These are phyloP conservation scores for Sylvilagus bachmani DNA, from an alignment of 2,113 vertebrate species.

Conservation along the genomic window DNA sequence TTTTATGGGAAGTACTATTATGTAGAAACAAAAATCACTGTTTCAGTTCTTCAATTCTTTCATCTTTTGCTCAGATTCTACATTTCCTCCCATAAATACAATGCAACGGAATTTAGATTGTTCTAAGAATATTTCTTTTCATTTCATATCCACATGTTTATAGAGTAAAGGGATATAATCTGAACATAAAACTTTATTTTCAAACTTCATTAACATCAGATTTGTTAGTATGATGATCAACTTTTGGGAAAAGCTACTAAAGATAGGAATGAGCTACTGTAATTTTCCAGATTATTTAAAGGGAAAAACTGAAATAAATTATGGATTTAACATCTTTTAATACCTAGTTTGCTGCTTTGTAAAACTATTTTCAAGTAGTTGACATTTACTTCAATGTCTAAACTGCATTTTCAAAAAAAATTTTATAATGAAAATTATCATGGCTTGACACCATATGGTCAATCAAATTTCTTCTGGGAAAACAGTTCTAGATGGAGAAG, in stretches of 20 bases:
- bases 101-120: neutral
- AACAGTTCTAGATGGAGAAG: neutral
- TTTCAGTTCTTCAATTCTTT: neutral
- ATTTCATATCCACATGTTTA: neutral
- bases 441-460: neutral
- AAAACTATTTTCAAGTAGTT: conserved; percentile 21
- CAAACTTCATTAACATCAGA: conserved; percentile 30
- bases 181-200: conserved; percentile 1
- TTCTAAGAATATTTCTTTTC: neutral
- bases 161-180: neutral
- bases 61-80: neutral
- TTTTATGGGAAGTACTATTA: neutral
- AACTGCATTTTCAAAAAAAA: neutral
- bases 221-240: neutral
- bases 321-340: neutral
- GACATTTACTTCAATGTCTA: neutral
- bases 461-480: neutral
- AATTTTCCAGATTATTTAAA: neutral
- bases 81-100: neutral
- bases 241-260: conserved; percentile 9
- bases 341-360: conserved; percentile 13
- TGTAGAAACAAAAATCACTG: neutral
- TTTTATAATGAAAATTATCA: conserved; percentile 15
- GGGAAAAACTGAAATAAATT: neutral
- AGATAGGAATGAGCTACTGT: neutral